Evolutionary conservation across 2,113 vertebrate species (phyloP).

Genomic region (Rhizomys pruinosus): DNA sequence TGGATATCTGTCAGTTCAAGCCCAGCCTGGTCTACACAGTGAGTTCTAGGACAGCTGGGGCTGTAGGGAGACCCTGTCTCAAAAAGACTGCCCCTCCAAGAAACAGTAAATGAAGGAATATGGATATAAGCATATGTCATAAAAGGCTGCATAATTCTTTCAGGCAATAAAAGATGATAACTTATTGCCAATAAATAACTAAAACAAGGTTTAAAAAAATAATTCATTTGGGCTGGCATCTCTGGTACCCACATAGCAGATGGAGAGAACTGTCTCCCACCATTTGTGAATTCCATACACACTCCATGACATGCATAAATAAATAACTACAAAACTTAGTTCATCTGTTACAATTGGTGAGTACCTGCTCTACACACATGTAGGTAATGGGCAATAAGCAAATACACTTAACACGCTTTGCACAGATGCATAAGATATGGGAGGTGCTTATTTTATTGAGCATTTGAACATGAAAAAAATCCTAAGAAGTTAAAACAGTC

Average conservation of each 20-base stretch:
- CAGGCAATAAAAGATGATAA: background rate
- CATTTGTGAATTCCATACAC: background rate
- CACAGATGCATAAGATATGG: background rate
- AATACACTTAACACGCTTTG: background rate
- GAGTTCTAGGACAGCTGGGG: too few species aligned
- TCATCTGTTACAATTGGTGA: background rate
- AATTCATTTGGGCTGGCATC: background rate
- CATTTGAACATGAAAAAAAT: background rate
- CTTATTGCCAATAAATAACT: background rate
- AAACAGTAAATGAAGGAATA: background rate
- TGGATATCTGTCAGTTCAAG: too few species aligned
- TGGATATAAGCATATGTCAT: background rate
- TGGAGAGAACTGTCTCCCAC: background rate
- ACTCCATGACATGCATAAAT: background rate
- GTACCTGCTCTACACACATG: background rate
- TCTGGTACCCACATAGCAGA: background rate
- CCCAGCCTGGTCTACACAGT: too few species aligned
- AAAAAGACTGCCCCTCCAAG: too few species aligned
- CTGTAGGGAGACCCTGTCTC: too few species aligned
- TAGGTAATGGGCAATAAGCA: background rate
- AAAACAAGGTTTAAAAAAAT: background rate
- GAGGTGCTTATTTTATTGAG: background rate
- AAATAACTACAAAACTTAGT: background rate
- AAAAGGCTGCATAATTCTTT: background rate
- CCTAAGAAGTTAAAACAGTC: background rate